These are phyloP conservation scores for Eucriotettix oculatus DNA, from an alignment of 2,888 invertebrate genomes.

Conservation along the genomic window DNA sequence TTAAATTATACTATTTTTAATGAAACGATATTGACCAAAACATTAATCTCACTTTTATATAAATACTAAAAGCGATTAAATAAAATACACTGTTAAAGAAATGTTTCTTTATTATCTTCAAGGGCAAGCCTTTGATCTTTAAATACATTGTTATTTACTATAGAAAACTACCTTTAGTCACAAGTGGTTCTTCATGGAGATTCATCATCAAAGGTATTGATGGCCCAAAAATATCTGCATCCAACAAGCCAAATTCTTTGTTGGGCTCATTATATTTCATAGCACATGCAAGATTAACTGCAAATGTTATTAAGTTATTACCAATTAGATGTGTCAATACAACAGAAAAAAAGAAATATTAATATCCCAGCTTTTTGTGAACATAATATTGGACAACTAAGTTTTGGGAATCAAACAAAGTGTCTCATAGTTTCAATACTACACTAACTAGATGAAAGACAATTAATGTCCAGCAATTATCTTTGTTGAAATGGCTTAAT, in stretches of 20 bases:
- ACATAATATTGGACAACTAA: too few relatives aligned
- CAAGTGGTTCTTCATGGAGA: constrained; percentile 59
- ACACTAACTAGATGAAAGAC: too few relatives aligned
- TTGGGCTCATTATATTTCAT: constrained; percentile 46
- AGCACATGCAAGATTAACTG: constrained; percentile 74
- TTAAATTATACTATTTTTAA: too few relatives aligned
- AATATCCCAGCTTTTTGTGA: too few relatives aligned
- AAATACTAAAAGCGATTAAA: neutral
- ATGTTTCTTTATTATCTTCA: too few relatives aligned
- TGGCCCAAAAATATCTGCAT: constrained; percentile 92
- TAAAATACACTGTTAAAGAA: constrained; percentile 2
- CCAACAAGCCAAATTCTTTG: constrained; percentile 66
- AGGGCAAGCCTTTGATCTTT: too few relatives aligned
- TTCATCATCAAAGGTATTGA: constrained; percentile 93
- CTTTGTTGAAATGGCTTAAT: too few relatives aligned
- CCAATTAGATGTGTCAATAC: neutral
- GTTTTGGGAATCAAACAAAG: too few relatives aligned
- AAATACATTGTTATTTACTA: constrained; percentile 7
- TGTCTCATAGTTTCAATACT: too few relatives aligned
- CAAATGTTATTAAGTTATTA: constrained; percentile 14
- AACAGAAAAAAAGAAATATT: neutral
- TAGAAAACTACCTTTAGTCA: constrained; percentile 39
- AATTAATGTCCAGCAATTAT: too few relatives aligned
- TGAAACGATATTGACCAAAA: too few relatives aligned
- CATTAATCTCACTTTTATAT: neutral